Evolutionary conservation across 2,888 invertebrate genomes (phyloP).

Genomic region (Orthosia incerta): DNA sequence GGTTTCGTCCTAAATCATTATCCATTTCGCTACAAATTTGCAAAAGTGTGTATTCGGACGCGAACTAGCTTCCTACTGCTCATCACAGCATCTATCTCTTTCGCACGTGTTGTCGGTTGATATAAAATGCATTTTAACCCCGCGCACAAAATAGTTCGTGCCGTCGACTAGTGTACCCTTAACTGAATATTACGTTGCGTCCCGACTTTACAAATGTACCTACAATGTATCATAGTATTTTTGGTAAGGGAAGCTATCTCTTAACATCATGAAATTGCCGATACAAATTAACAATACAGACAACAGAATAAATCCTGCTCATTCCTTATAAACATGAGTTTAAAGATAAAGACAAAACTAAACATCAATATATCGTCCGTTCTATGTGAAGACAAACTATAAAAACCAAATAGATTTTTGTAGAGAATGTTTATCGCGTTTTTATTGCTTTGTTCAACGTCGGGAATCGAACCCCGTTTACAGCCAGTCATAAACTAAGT

Average conservation of each 20-base stretch:
- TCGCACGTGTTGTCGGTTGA: no score
- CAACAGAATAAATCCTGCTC: slow-evolving; percentile 1
- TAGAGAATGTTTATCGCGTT: slow-evolving; percentile 78
- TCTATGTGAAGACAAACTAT: slow-evolving; percentile 73
- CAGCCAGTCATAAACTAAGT: slow-evolving; percentile 80
- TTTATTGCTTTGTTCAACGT: slow-evolving; percentile 81
- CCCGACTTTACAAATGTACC: no score
- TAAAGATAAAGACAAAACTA: slow-evolving; percentile 33
- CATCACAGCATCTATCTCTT: no score
- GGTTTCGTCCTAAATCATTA: no score
- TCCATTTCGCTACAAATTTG: no score
- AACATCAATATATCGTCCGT: slow-evolving; percentile 45
- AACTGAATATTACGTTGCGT: no score
- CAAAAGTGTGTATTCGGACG: no score
- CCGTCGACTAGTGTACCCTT: no score
- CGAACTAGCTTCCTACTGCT: no score
- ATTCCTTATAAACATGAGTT: slow-evolving; percentile 12
- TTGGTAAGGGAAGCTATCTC: background rate
- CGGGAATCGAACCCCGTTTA: slow-evolving; percentile 82
- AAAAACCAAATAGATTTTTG: slow-evolving; percentile 77
- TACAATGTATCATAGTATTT: background rate
- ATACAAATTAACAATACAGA: background rate
- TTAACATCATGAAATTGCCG: background rate
- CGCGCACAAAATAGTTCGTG: no score
- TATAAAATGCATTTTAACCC: no score